phyloP scores from a whole-genome alignment of 2,888 invertebrate genomes.

The Leptogaster cylindrica region DNA sequence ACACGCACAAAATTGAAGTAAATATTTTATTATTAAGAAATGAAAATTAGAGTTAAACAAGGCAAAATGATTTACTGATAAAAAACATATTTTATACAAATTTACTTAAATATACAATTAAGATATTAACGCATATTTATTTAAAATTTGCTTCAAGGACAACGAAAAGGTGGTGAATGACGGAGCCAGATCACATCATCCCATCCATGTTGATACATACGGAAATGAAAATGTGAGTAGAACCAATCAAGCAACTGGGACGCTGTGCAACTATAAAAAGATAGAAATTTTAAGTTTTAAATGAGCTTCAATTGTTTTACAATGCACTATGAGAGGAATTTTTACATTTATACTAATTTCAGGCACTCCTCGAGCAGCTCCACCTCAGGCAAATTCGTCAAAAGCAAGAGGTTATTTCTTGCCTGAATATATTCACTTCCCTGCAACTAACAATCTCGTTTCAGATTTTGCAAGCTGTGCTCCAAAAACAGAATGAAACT shows the following conservation, averaged over 20 bases:
- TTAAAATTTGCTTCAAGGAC: too few relatives aligned
- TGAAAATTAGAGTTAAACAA: too few relatives aligned
- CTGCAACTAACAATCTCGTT: conserved; percentile 49
- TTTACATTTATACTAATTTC: background rate
- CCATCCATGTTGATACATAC: conserved; percentile 46
- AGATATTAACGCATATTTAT: too few relatives aligned
- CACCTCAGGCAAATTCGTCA: conserved; percentile 50
- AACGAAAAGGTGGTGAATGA: background rate
- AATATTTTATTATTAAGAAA: background rate
- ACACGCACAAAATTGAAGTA: conserved; percentile 15
- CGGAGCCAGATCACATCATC: conserved; percentile 29
- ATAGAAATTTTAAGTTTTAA: too few relatives aligned
- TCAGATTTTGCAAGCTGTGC: conserved; percentile 64
- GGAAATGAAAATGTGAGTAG: conserved; percentile 52
- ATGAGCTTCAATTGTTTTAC: background rate
- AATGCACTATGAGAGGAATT: background rate
- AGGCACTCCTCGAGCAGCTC: conserved; percentile 50
- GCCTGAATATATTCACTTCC: conserved; percentile 60
- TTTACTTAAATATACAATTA: too few relatives aligned
- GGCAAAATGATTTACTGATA: too few relatives aligned
- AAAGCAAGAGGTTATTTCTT: conserved; percentile 49
- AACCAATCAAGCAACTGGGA: too few relatives aligned
- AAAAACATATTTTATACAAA: too few relatives aligned
- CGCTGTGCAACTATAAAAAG: too few relatives aligned
- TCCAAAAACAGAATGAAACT: conserved; percentile 67